Evolutionary conservation across 2,888 invertebrate genomes (phyloP).

Genomic region (Sarcophaga variegata): DNA sequence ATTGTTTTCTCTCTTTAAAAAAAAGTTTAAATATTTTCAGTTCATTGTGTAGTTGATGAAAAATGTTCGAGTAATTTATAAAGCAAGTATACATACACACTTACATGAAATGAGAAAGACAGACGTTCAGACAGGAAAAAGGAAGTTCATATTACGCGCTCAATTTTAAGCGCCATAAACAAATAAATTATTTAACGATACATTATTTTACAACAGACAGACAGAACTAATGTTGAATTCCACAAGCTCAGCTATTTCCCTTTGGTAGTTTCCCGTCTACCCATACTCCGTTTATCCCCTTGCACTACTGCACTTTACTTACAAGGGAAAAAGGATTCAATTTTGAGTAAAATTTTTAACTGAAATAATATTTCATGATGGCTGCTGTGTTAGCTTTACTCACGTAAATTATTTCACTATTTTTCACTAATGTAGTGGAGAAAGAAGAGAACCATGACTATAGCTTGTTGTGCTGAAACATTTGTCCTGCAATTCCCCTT

Average conservation of each 20-base stretch:
- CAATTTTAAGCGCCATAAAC: conserved; percentile 61
- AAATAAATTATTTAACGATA: conserved; percentile 65
- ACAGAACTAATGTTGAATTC: conserved; percentile 27
- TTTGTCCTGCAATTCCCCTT: conserved; percentile 15
- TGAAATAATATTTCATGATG: conserved; percentile 20
- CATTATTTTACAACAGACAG: conserved; percentile 38
- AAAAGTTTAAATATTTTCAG: not conserved
- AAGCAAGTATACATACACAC: not conserved
- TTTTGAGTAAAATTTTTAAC: conserved; percentile 20
- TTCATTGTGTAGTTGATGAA: not conserved
- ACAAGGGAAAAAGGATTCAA: not conserved
- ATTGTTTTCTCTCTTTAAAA: not conserved
- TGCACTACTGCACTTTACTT: not conserved
- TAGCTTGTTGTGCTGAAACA: conserved; percentile 12
- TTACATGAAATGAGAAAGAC: not conserved
- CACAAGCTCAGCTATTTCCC: not conserved
- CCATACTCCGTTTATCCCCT: not conserved
- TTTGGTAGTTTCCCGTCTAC: not conserved
- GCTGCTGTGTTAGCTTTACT: conserved; percentile 6
- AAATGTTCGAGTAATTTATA: not conserved
- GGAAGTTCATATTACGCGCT: conserved; percentile 49
- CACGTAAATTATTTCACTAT: conserved; percentile 61
- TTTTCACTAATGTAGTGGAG: not conserved
- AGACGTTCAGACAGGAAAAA: conserved; percentile 22
- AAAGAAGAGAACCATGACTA: not conserved